Base-by-base conservation (phyloP, 2,888 invertebrate species). In the Mythimna lalbum region DNA sequence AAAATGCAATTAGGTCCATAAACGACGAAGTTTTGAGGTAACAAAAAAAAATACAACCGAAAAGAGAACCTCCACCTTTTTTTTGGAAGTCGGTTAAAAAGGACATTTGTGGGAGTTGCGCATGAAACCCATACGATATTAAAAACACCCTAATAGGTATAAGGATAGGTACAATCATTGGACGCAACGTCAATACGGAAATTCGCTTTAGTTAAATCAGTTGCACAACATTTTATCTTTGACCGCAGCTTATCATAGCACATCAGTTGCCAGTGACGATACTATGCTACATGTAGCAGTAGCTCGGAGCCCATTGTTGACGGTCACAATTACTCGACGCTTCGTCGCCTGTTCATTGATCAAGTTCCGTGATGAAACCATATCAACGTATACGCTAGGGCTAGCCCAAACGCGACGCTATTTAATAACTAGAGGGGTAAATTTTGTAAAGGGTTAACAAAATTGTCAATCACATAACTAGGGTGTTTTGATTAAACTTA, bases 181-280 rank as follows among this genome's bases (percentile, higher is more conserved):
- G 33, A 14, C 12, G 17, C 50, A 23, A 36, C 7, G 68, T 36
- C 1, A 49, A 75, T 43, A 14, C 50, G 56, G 76, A 72, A 75
- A 33, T 31, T 49, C 1, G 9, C 17, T n/a, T 55, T 31, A 39
- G n/a, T 65, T 39, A 56, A 56, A 39, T 49, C 31, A 65, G n/a
- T n/a, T 57, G 6, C 39, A 33, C 27, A 63, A 21, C 39, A 43
- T 55, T 21, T 75, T 78, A 78, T 74, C 78, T 62, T 57, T 70
- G 43, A 23, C 62, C n/a, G 47, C 36, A 47, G 74, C 36, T 47
- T 74, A 74, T 64, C 36, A 27, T 47, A 31, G 63, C 47, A 74
- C 47, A 36, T 70, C 74, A 70, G 47, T 33, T 17, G 53, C 36
- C 21, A 19, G 33, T 36, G 52, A 31, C 31, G 59, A 60, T 55